Evolutionary conservation across 2,888 invertebrate genomes (phyloP).

Genomic region (Pemphredon lugubris): DNA sequence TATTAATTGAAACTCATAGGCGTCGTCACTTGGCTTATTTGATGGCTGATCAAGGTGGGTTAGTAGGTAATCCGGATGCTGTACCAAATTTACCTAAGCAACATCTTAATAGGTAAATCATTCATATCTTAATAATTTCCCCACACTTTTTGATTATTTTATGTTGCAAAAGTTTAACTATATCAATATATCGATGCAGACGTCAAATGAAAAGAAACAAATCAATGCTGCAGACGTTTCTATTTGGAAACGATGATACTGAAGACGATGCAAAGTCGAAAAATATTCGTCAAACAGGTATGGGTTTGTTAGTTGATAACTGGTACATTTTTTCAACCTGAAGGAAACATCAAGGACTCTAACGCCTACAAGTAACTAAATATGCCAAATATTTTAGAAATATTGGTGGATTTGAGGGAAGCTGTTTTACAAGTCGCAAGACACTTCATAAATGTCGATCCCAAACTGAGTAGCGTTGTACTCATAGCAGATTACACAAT

Average conservation of each 20-base stretch:
- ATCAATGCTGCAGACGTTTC: slow-evolving; percentile 93
- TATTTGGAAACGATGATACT: slow-evolving; percentile 91
- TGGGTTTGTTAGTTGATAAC: too few species aligned
- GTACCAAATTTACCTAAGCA: slow-evolving; percentile 96
- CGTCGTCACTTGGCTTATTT: slow-evolving; percentile 96
- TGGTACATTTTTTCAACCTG: too few species aligned
- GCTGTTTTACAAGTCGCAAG: slow-evolving; percentile 95
- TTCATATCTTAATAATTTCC: background rate
- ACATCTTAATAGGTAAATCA: slow-evolving; percentile 86
- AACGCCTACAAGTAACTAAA: too few species aligned
- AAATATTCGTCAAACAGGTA: slow-evolving; percentile 96
- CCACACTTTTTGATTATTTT: too few species aligned
- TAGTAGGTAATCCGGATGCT: slow-evolving; percentile 95
- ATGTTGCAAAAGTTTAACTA: too few species aligned
- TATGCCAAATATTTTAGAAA: slow-evolving; percentile 85
- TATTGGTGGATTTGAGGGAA: slow-evolving; percentile 98
- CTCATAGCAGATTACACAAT: slow-evolving; percentile 96
- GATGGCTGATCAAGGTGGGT: slow-evolving; percentile 97
- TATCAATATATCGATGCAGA: too few species aligned
- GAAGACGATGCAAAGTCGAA: slow-evolving; percentile 95
- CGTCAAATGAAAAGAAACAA: slow-evolving; percentile 95
- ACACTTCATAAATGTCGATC: slow-evolving; percentile 97
- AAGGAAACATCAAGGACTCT: too few species aligned
- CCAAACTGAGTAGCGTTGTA: slow-evolving; percentile 91
- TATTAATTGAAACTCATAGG: slow-evolving; percentile 93